A percentile compares a stretch with the other conserved stretches of the same genome.
These are phyloP conservation scores for Anoura caudifer DNA, from an alignment of 2,113 vertebrate species.

Conservation along the genomic window DNA sequence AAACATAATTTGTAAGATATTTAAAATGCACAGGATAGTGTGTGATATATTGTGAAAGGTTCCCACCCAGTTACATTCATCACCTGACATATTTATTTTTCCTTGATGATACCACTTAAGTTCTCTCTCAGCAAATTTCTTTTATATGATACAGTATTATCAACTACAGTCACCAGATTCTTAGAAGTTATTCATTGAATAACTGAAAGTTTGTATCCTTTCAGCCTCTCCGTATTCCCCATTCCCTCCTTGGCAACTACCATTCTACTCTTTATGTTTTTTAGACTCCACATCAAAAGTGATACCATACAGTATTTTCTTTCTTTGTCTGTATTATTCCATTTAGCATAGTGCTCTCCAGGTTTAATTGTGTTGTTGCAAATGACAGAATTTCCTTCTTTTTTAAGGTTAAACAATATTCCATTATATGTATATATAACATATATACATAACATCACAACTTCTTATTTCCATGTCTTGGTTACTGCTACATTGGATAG, in stretches of 20 bases:
- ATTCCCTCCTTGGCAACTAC: neutral
- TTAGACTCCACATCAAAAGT: neutral
- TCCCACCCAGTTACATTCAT: neutral
- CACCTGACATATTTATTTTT: neutral
- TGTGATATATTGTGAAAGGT: neutral
- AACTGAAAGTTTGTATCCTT: neutral
- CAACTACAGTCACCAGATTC: neutral
- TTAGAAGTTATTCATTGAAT: neutral
- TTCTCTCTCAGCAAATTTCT: neutral
- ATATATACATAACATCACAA: neutral
- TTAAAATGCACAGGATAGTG: neutral
- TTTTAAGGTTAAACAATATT: neutral
- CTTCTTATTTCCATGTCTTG: neutral
- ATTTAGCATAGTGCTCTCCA: neutral
- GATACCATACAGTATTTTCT: neutral
- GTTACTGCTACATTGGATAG: neutral
- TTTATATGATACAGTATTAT: neutral
- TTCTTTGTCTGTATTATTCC: neutral
- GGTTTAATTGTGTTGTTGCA: neutral
- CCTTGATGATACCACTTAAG: neutral
- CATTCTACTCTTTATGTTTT: neutral
- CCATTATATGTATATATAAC: neutral
- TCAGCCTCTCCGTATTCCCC: neutral
- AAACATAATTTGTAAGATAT: neutral
- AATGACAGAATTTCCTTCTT: neutral